Evolutionary conservation across 2,113 vertebrate species (phyloP), one percentile per base, ranked within the genome.

Genomic region (Catharus minimus): DNA sequence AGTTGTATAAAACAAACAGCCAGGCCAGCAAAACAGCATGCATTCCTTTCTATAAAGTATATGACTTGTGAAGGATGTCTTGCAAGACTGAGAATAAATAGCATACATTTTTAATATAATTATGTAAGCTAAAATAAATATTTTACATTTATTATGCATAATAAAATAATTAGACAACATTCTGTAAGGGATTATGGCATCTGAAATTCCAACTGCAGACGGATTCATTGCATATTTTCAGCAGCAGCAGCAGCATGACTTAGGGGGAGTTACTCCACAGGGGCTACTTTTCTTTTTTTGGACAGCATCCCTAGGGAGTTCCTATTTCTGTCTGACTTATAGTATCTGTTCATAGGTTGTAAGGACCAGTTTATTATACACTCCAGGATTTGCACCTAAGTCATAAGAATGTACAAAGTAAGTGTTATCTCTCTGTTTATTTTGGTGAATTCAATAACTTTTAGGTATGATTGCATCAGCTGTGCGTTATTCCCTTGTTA

Each of bases 111-210:
- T 96, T 92, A 92, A 93, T 93, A 71, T 38, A 92, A 62, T 93
- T 93, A 92, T 95, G 58, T 91, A 79, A 68, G 71, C 43, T 73
- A 82, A 78, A 91, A 62, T 95, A 89, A 96, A 86, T 94, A 96
- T 96, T 94, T 96, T 96, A 87, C 85, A 78, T 96, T 95, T 97
- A 86, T 96, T 93, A 89, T 90, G 89, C 77, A 86, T 96, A 87
- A 89, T 92, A 93, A 90, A 91, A 81, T 95, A 95, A 89, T 91
- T 92, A 96, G 74, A 87, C 66, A 87, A 82, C 73, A 44, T 88
- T 89, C 82, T 73, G 55, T 74, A 75, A 81, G 82, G 52, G 81
- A 81, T 85, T 89, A 74, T 82, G 88, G 78, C 69, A 56, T 89
- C 66, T 82, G 87, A 88, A 93, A 80, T 90, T 94, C 81, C 55